Percentiles rank a stretch among this genome's conserved stretches.
Evolutionary conservation across 2,113 vertebrate genomes (phyloP).

Genomic region (Polypterus bichir): DNA sequence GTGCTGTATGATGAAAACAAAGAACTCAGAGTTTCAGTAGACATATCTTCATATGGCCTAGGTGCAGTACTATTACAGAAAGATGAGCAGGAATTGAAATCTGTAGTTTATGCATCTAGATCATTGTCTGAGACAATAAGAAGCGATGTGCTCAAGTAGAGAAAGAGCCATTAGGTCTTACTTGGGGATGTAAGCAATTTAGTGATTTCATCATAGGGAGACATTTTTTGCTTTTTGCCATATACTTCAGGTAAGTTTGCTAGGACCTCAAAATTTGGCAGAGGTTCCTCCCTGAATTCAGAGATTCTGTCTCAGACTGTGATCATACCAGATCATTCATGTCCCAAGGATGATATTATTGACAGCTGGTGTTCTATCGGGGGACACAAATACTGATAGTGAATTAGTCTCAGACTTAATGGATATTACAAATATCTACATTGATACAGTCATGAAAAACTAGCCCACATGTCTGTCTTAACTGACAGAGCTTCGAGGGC

Average conservation of each 20-base stretch:
- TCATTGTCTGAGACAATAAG: constrained; percentile 4
- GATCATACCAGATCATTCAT: constrained; percentile 12
- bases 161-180: constrained; percentile 9
- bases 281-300: constrained; percentile 14
- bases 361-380: constrained; percentile 6
- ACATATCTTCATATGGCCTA: constrained; percentile 6
- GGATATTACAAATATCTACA: constrained; percentile 12
- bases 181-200: constrained; percentile 16
- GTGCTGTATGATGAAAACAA: constrained; percentile 7
- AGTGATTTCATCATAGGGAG: constrained; percentile 7
- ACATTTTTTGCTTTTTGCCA: constrained; percentile 1
- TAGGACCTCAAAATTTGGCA: constrained; percentile 7
- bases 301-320: constrained; percentile 10
- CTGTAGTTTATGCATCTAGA: constrained; percentile 2
- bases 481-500: not conserved
- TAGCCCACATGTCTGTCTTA: not conserved
- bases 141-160: constrained; percentile 6
- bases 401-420: not conserved
- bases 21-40: constrained; percentile 5
- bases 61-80: constrained; percentile 11
- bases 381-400: not conserved
- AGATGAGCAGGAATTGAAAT: constrained; percentile 5
- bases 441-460: constrained; percentile 3
- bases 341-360: constrained; percentile 4
- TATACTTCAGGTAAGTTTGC: constrained; percentile 10